phyloP scores from a whole-genome alignment of 2,888 invertebrate genomes.

The Auanema sp. region DNA sequence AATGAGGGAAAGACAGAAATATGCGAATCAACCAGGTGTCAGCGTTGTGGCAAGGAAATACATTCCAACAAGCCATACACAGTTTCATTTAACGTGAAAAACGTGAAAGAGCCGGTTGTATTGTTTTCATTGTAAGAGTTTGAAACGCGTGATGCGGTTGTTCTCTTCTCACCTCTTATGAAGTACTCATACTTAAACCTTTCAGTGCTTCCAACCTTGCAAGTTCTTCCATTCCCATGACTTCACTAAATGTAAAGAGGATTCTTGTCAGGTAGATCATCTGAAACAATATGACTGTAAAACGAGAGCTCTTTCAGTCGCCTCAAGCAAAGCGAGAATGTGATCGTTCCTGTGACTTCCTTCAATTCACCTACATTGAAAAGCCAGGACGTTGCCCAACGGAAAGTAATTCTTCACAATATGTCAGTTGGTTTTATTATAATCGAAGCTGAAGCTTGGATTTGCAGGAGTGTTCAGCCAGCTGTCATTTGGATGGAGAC shows the following conservation, averaged over 20 bases:
- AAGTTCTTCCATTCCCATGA: slow-evolving; percentile 25
- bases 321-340: slow-evolving; percentile 35
- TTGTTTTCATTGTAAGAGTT: no score
- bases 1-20: no score
- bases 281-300: not conserved
- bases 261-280: slow-evolving; percentile 4
- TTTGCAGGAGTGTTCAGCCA: slow-evolving; percentile 63
- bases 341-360: slow-evolving; percentile 63
- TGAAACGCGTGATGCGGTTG: no score
- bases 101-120: no score
- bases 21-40: no score
- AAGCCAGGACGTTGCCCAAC: slow-evolving; percentile 65
- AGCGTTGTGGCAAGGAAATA: no score
- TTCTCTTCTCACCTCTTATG: no score
- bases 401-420: slow-evolving; percentile 35
- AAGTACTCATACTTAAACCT: slow-evolving; percentile 9
- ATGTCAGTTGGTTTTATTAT: slow-evolving; percentile 27
- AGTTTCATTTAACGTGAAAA: no score
- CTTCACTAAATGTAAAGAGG: slow-evolving; percentile 29
- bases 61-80: no score
- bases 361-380: slow-evolving; percentile 56
- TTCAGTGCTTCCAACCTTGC: slow-evolving; percentile 61
- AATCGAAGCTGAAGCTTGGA: not conserved
- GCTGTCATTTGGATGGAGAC: slow-evolving; percentile 64
- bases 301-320: not conserved